Conservation (phyloP, 2,113 vertebrate species). For the Tachysurus fulvidraco region DNA sequence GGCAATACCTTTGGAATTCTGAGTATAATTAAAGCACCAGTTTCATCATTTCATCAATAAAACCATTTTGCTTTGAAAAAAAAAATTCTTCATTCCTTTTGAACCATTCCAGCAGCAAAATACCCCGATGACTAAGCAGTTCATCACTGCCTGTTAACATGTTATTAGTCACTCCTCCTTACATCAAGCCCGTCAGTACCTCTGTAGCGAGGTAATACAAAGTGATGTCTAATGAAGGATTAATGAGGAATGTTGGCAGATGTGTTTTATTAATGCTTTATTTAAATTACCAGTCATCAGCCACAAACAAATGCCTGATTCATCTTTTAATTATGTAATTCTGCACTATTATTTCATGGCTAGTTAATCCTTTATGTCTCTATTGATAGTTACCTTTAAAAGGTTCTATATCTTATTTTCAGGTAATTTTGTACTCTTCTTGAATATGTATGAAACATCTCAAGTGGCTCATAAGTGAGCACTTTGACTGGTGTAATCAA, state of each 20-base stretch:
- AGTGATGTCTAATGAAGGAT: conserved; percentile 18
- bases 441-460: background rate
- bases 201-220: conserved; percentile 1
- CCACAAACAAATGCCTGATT: background rate
- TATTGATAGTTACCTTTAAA: background rate
- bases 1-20: background rate
- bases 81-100: conserved; percentile 3
- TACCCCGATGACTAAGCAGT: conserved; percentile 17
- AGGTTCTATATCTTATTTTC: background rate
- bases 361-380: background rate
- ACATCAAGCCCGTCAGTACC: background rate
- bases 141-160: conserved; percentile 12
- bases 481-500: background rate
- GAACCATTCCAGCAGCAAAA: conserved; percentile 4
- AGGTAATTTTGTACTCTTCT: background rate
- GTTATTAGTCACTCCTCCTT: conserved; percentile 31
- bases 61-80: background rate
- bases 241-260: conserved; percentile 28
- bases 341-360: background rate
- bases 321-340: conserved; percentile 7
- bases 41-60: background rate
- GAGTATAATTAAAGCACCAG: background rate
- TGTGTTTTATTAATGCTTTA: conserved; percentile 30
- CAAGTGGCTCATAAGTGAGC: background rate
- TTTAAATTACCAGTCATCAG: conserved; percentile 6